Evolutionary conservation across 2,888 invertebrate genomes (phyloP).

Genomic region (Synanthedon formicaeformis): DNA sequence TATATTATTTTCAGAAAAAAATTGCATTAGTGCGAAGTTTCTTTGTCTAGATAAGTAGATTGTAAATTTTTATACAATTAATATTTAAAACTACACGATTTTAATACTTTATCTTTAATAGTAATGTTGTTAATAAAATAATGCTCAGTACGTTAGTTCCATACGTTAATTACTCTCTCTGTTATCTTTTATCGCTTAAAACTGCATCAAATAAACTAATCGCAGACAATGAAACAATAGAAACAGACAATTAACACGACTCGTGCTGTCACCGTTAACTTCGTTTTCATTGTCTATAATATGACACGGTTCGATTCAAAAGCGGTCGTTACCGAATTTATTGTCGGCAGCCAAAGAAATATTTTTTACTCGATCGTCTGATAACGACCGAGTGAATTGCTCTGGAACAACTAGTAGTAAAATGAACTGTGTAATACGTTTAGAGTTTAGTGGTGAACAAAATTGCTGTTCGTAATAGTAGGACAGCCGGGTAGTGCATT

Average conservation of each 20-base stretch:
- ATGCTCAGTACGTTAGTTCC: not conserved
- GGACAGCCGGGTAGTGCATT: constrained; percentile 3
- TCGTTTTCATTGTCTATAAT: constrained; percentile 31
- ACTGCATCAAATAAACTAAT: constrained; percentile 36
- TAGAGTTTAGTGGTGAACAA: not conserved
- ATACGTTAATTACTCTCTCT: constrained; percentile 26
- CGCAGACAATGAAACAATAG: constrained; percentile 30
- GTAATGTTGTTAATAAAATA: too few relatives aligned
- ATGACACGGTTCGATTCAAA: constrained; percentile 28
- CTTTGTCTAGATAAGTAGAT: too few relatives aligned
- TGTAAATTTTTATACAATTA: too few relatives aligned
- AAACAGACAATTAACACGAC: constrained; percentile 22
- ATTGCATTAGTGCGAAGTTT: too few relatives aligned
- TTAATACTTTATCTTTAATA: too few relatives aligned
- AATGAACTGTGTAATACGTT: too few relatives aligned
- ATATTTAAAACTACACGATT: too few relatives aligned
- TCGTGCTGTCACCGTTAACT: constrained; percentile 24
- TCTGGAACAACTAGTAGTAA: too few relatives aligned
- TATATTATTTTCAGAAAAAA: too few relatives aligned
- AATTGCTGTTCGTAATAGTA: not conserved
- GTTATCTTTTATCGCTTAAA: constrained; percentile 32
- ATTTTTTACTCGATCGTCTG: too few relatives aligned
- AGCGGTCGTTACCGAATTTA: constrained; percentile 27
- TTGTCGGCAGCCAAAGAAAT: too few relatives aligned
- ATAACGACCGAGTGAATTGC: too few relatives aligned